Evolutionary conservation across 2,113 vertebrate species (phyloP).

Genomic region (Myiagra hebetior): DNA sequence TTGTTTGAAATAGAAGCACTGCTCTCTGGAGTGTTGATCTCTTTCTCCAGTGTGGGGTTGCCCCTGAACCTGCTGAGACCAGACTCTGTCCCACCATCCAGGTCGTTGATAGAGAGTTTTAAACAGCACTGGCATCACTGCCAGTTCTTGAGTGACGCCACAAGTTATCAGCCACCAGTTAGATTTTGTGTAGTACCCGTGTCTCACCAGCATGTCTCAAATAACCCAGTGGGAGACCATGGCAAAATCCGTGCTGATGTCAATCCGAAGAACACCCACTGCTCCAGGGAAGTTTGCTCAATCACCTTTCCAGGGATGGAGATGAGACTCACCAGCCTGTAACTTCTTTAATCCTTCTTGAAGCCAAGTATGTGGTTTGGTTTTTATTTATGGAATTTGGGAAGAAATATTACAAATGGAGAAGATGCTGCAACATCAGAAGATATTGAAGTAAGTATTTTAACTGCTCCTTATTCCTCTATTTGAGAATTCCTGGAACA

Average conservation of each 20-base stretch:
- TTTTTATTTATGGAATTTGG: background rate
- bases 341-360: background rate
- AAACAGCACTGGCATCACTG: background rate
- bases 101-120: background rate
- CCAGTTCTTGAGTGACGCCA: background rate
- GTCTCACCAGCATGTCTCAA: background rate
- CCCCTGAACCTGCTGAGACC: background rate
- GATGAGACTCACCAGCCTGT: background rate
- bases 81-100: background rate
- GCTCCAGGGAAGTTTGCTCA: background rate
- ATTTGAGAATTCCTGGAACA: background rate
- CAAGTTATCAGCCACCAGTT: background rate
- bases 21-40: background rate
- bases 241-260: background rate
- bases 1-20: background rate
- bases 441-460: background rate
- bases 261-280: rapidly evolving
- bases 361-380: background rate
- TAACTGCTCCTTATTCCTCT: background rate
- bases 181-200: background rate
- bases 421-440: background rate
- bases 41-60: background rate
- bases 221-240: background rate
- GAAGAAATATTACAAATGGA: background rate
- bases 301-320: background rate